These are phyloP conservation scores for Pandemis heparana DNA, from an alignment of 2,888 invertebrate species.

Conservation along the genomic window DNA sequence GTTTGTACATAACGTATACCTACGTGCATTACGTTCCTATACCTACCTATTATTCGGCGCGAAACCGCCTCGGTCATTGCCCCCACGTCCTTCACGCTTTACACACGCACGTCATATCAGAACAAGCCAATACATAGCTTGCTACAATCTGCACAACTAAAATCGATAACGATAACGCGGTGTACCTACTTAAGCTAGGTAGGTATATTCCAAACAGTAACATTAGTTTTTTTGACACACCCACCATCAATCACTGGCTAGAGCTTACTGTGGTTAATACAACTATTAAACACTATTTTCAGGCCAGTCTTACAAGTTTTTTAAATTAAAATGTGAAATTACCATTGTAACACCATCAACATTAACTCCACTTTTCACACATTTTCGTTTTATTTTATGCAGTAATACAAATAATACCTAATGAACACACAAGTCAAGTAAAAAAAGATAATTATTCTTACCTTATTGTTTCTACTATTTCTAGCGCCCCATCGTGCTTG, in stretches of 20 bases:
- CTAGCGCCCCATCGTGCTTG: constrained; percentile 95
- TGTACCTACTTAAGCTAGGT: background rate
- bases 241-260: background rate
- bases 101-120: constrained; percentile 55
- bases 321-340: no score
- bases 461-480: constrained; percentile 97
- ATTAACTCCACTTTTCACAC: no score
- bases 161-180: constrained; percentile 36
- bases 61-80: constrained; percentile 60
- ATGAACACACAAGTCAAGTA: background rate
- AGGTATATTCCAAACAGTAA: constrained; percentile 2
- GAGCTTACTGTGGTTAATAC: background rate
- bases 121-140: constrained; percentile 47
- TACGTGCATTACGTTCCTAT: background rate
- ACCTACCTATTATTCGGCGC: constrained; percentile 53
- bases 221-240: background rate
- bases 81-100: constrained; percentile 59
- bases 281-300: background rate
- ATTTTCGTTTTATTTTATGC: no score
- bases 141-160: constrained; percentile 31
- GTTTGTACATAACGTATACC: constrained; percentile 23
- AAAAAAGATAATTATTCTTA: constrained; percentile 57
- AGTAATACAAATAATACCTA: no score
- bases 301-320: no score
- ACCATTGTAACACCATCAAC: no score